These are phyloP conservation scores for Elanus axillaris DNA, from an alignment of 2,113 vertebrate genomes.

Conservation along the genomic window DNA sequence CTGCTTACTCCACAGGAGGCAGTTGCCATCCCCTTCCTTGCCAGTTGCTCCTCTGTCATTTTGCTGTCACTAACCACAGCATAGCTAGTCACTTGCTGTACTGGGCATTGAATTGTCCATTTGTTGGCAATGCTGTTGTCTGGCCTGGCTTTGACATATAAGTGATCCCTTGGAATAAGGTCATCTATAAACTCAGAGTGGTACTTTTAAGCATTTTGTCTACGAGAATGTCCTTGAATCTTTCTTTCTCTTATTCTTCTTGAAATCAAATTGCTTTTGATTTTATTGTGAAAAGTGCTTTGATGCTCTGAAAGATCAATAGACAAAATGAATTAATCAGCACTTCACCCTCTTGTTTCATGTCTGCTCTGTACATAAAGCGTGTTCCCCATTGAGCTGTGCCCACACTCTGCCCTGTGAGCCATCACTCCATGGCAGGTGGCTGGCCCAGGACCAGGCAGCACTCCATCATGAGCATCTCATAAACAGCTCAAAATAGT, in stretches of 20 bases:
- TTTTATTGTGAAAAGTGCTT: neutral
- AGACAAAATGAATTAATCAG: neutral
- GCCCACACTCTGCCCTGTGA: neutral
- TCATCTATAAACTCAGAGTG: neutral
- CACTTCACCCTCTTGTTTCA: neutral
- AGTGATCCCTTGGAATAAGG: neutral
- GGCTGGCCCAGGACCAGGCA: neutral
- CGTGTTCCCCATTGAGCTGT: neutral
- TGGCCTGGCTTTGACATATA: neutral
- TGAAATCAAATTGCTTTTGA: neutral
- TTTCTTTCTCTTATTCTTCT: neutral
- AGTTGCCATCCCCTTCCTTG: neutral
- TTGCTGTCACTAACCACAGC: neutral
- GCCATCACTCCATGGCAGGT: accelerated
- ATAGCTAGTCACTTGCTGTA: neutral
- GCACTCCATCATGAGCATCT: neutral
- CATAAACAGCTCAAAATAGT: neutral
- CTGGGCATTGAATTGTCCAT: neutral
- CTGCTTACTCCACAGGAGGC: neutral
- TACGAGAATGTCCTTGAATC: neutral
- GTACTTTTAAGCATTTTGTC: neutral
- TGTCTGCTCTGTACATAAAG: neutral
- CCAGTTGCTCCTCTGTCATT: neutral
- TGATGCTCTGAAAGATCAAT: neutral
- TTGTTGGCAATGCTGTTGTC: neutral